These are phyloP conservation scores for Daboia siamensis DNA, from an alignment of 2,113 vertebrate genomes.

Conservation along the genomic window DNA sequence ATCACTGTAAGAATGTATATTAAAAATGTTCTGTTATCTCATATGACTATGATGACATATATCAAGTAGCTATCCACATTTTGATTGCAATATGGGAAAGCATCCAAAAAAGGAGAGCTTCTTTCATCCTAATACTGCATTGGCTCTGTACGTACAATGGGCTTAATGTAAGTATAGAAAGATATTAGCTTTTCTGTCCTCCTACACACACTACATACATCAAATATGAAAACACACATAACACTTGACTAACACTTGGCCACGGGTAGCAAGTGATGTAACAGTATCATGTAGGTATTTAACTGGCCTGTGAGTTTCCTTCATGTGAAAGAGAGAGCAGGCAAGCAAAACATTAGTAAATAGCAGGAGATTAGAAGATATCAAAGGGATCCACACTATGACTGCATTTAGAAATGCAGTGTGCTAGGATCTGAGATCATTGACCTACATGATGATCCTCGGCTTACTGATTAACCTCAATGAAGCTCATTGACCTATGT, in stretches of 20 bases:
- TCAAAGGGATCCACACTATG: background rate
- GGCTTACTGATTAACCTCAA: background rate
- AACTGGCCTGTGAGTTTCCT: background rate
- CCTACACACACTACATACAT: background rate
- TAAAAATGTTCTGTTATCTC: background rate
- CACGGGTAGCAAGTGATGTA: background rate
- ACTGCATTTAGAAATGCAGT: background rate
- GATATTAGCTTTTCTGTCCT: background rate
- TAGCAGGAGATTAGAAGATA: background rate
- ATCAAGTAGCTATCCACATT: background rate
- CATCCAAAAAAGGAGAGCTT: background rate
- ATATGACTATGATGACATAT: background rate
- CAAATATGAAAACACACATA: background rate
- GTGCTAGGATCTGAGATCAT: background rate
- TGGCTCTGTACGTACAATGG: background rate
- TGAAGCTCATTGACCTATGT: background rate
- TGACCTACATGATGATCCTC: background rate
- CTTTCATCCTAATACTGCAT: background rate
- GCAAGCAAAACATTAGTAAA: background rate
- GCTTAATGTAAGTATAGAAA: background rate
- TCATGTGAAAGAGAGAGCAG: background rate
- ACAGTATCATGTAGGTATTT: background rate
- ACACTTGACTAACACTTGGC: background rate
- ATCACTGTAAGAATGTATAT: too few species aligned
- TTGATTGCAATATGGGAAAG: background rate